Base-by-base conservation (phyloP, 2,888 invertebrate genomes). In the Rhabditoides inermis region DNA sequence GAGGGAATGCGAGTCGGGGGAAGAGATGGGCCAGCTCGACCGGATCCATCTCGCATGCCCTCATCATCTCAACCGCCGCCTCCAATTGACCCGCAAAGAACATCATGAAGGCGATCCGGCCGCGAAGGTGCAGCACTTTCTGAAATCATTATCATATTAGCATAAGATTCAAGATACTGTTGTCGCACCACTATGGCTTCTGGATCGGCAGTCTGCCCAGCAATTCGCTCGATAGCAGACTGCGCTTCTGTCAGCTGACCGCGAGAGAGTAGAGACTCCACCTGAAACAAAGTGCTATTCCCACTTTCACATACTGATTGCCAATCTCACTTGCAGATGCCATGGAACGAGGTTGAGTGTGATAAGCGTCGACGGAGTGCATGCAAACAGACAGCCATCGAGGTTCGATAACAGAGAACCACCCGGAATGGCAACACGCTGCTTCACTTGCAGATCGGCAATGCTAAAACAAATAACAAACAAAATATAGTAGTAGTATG, bases 391-490 rank as follows among this genome's bases (percentile, higher is more conserved):
- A 53, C 78, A 76, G 6, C 82, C 82, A 72, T 81, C 82, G 71
- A 79, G 80, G 58, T 82, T 79, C 12, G 79, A 79, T 25, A 82
- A 64, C 47, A 70, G 75, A 18, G 73, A 72, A 10, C 81, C 82
- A 32, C 79, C 80, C 53, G 77, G 75, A 63, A 82, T 81, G 30
- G 77, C 78, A 28, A 82, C 75, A 10, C 78, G 77, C 64, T 82
- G 81, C 61, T 81, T 81, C 58, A 78, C 78, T 48, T 80, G 78
- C 59, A 81, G 80, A 63, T 82, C 81, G 51, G 81, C 61, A 54
- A 80, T 77, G 65, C 81, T 82, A 69, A 25, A 67, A 65, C 23
- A 47, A 41, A 39, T n/a, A 10, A n/a, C 20, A 25, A 67, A 65
- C 23, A 47, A 41, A 39, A 20, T 7, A n/a, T 39, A n/a, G 45